These are phyloP conservation scores for Microplitis deprimator DNA, from an alignment of 2,888 invertebrate genomes.

Conservation along the genomic window DNA sequence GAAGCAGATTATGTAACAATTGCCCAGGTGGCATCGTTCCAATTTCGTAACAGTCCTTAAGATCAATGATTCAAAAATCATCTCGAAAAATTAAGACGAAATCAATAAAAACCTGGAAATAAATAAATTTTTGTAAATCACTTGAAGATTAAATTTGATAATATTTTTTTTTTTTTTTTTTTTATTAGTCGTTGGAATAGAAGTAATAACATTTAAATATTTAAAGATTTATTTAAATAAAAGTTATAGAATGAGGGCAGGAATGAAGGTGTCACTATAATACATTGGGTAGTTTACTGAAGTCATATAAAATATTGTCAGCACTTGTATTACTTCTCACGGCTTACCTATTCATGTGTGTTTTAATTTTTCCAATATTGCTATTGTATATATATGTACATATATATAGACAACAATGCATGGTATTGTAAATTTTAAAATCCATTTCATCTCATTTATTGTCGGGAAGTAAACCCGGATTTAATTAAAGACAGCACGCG, in stretches of 20 bases:
- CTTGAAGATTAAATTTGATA: not conserved
- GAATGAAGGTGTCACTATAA: constrained; percentile 23
- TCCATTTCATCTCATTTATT: not conserved
- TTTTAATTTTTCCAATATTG: not conserved
- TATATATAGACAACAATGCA: not conserved
- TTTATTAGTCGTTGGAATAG: not conserved
- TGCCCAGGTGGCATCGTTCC: constrained; percentile 7
- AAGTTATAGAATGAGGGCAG: constrained; percentile 14
- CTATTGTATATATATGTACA: not conserved
- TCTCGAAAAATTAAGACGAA: too few species aligned
- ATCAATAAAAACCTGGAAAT: not conserved
- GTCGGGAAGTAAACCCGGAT: not conserved
- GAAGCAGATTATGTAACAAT: constrained; percentile 25
- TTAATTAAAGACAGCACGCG: not conserved
- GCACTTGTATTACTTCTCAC: constrained; percentile 64
- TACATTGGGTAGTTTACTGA: constrained; percentile 45
- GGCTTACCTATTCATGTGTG: constrained; percentile 24
- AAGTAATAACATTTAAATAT: too few species aligned
- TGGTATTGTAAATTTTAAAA: not conserved
- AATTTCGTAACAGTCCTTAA: constrained; percentile 3
- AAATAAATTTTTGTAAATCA: not conserved
- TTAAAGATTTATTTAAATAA: not conserved
- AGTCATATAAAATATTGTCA: constrained; percentile 59
- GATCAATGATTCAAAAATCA: not conserved
- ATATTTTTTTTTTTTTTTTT: not conserved